Percentiles rank a stretch among this genome's conserved stretches.
Conservation (phyloP, 2,113 vertebrate species). For the Pagrus major region DNA sequence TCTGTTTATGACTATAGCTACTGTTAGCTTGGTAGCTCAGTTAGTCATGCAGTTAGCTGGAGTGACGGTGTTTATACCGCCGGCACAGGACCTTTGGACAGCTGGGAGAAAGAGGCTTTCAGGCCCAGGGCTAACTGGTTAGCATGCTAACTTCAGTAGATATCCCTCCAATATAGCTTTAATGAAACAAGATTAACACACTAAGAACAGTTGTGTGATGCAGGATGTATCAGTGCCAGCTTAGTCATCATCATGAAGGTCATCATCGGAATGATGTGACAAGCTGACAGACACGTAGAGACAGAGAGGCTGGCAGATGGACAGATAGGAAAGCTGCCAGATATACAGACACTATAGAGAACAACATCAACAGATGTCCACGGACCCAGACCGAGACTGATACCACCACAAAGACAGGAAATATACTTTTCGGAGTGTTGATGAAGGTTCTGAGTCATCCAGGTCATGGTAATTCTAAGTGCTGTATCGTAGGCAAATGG, state of each 20-base stretch:
- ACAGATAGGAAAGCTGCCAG: constrained; percentile 16
- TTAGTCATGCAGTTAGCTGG: no score
- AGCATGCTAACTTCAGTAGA: no score
- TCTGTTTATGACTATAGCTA: no score
- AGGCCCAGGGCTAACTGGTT: no score
- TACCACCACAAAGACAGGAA: constrained; percentile 16
- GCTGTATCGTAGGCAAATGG: no score
- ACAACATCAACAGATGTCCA: constrained; percentile 9
- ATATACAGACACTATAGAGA: neutral
- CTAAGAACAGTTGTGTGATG: neutral
- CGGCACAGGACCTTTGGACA: no score
- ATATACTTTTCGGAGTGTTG: constrained; percentile 11
- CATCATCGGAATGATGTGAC: constrained; percentile 16
- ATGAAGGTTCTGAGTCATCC: no score
- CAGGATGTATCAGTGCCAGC: neutral
- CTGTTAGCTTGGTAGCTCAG: no score
- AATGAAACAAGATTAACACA: neutral
- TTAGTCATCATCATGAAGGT: neutral
- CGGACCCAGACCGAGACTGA: constrained; percentile 21
- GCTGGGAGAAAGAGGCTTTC: no score
- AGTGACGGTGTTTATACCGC: no score
- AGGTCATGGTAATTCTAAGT: no score
- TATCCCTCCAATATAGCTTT: neutral
- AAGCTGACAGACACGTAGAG: constrained; percentile 11
- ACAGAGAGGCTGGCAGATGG: constrained; percentile 19